These are phyloP conservation scores for Ceratina japonica DNA, from an alignment of 1,140 invertebrate species.

Conservation along the genomic window DNA sequence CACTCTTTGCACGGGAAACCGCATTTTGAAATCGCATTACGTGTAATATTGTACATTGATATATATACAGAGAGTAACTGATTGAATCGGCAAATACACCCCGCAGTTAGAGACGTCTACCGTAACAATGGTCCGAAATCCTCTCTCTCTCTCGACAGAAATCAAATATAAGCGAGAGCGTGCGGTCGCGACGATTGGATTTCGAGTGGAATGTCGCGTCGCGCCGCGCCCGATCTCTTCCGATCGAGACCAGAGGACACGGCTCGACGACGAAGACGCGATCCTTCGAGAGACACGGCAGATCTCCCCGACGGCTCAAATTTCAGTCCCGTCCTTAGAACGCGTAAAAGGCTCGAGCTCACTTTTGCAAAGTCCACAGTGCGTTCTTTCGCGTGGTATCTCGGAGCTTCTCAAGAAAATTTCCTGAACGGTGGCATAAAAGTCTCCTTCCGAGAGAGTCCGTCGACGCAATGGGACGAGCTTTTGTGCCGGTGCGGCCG, in stretches of 20 bases:
- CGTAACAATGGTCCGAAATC: constrained; percentile 5
- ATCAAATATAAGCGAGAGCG: constrained; percentile 28
- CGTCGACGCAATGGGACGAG: background rate
- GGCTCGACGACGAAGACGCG: constrained; percentile 2
- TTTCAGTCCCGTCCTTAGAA: background rate
- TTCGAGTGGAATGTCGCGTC: background rate
- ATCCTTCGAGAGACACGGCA: background rate
- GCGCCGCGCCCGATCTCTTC: constrained; percentile 11
- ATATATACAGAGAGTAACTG: constrained; percentile 30
- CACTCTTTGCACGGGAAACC: constrained; percentile 28
- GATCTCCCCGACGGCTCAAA: background rate
- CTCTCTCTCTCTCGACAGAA: background rate
- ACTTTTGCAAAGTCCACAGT: background rate
- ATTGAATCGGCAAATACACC: constrained; percentile 37
- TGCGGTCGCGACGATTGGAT: constrained; percentile 20
- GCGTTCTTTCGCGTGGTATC: background rate
- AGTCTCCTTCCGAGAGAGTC: background rate
- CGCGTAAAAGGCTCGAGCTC: background rate
- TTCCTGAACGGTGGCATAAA: background rate
- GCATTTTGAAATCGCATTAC: constrained; percentile 46
- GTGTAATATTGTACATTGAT: constrained; percentile 37
- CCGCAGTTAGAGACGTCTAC: constrained; percentile 23
- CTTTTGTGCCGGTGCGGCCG: no score
- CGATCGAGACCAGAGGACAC: background rate
- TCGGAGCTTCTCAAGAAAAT: background rate